Conservation (phyloP, 2,113 vertebrate species). For the Trogon surrucura region DNA sequence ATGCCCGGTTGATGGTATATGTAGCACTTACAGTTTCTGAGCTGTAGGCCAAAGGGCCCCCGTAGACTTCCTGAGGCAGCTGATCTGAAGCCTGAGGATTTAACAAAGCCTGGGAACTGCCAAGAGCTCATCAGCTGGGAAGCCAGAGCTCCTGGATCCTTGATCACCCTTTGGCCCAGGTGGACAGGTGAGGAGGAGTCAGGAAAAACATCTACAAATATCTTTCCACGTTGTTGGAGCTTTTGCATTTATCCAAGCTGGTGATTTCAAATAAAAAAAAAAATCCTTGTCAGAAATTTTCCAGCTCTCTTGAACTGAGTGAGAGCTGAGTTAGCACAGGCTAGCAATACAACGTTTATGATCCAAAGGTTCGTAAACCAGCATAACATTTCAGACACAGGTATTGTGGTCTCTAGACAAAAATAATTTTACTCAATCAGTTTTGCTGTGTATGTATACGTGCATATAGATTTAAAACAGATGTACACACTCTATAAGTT, state of each 20-base stretch:
- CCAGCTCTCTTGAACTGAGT: not conserved
- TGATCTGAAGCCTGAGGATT: not conserved
- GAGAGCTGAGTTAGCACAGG: not conserved
- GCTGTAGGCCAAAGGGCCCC: fast-evolving
- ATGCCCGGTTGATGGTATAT: not conserved
- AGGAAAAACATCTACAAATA: not conserved
- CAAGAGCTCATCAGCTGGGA: not conserved
- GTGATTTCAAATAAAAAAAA: not conserved
- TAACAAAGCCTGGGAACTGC: not conserved
- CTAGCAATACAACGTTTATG: not conserved
- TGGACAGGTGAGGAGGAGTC: not conserved
- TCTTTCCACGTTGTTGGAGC: not conserved
- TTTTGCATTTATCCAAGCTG: not conserved
- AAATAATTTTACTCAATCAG: not conserved
- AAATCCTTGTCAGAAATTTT: not conserved
- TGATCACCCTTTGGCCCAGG: not conserved
- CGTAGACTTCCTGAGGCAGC: not conserved
- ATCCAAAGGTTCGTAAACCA: not conserved
- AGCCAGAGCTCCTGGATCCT: not conserved
- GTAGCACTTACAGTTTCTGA: not conserved
- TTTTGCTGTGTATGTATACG: not conserved
- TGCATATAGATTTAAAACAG: not conserved
- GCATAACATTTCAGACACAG: not conserved
- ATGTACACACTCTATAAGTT: not conserved
- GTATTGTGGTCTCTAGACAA: not conserved